A percentile compares a stretch with the other conserved stretches of the same genome.
phyloP scores from a whole-genome alignment of 2,113 vertebrate genomes.

The Odontesthes bonariensis region DNA sequence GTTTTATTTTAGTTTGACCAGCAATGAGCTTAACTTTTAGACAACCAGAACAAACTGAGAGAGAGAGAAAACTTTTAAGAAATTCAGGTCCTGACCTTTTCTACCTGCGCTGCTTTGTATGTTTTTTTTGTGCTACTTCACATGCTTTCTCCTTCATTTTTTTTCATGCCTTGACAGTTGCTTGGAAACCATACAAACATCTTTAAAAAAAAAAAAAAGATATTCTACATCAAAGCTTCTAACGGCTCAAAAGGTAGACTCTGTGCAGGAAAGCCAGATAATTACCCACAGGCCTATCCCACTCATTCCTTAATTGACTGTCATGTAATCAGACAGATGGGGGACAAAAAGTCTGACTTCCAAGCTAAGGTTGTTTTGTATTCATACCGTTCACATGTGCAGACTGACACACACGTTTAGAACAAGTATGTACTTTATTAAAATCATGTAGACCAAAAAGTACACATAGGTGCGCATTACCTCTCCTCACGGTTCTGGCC shows the following conservation, averaged over 20 bases:
- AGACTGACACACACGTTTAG: background rate
- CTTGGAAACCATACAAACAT: conserved; percentile 74
- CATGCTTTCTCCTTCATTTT: conserved; percentile 16
- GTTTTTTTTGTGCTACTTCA: conserved; percentile 28
- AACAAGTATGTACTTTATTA: conserved; percentile 4
- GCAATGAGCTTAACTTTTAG: conserved; percentile 16
- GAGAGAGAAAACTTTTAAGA: conserved; percentile 3
- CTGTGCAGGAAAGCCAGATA: conserved; percentile 70
- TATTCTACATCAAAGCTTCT: conserved; percentile 63
- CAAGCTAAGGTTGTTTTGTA: background rate
- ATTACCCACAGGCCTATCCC: conserved; percentile 66
- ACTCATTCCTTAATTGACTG: conserved; percentile 71
- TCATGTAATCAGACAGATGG: conserved; percentile 62
- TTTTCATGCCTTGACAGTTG: conserved; percentile 54
- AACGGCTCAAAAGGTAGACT: conserved; percentile 60
- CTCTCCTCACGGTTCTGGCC: conserved; percentile 98
- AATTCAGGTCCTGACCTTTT: conserved; percentile 47
- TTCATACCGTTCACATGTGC: conserved; percentile 6
- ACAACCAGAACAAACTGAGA: conserved; percentile 3
- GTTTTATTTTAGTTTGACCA: background rate
- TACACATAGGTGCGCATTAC: conserved; percentile 70
- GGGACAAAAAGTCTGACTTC: background rate
- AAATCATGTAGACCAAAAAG: background rate
- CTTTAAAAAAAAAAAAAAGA: conserved; percentile 68
- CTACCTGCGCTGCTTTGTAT: conserved; percentile 40